phyloP scores from a whole-genome alignment of 53 echinoderm and acorn worm species.

The Crossaster papposus region DNA sequence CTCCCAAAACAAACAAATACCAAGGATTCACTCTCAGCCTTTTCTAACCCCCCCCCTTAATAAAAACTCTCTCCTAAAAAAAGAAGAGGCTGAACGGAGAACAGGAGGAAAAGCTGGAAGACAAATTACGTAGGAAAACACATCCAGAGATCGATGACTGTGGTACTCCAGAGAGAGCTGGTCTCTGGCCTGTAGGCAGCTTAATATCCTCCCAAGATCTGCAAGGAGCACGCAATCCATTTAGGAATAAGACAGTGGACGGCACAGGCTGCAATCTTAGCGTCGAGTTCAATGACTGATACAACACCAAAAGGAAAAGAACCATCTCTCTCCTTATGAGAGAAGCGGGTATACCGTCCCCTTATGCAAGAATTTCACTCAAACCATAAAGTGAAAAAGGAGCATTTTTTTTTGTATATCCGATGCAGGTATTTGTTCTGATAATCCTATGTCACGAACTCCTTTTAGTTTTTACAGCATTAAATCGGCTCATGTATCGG shows the following conservation, averaged over 20 bases:
- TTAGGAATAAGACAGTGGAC: constrained; percentile 13
- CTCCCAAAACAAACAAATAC: not conserved
- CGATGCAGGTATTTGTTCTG: not conserved
- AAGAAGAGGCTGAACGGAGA: not conserved
- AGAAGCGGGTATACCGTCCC: not conserved
- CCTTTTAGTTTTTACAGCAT: not conserved
- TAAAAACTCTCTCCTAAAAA: not conserved
- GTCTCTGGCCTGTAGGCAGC: constrained; percentile 42
- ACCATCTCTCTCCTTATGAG: not conserved
- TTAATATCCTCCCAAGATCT: not conserved
- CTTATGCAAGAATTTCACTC: not conserved
- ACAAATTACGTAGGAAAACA: not conserved
- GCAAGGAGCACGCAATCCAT: constrained; percentile 49
- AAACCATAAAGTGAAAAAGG: not conserved
- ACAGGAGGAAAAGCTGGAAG: not conserved
- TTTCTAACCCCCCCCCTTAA: not conserved
- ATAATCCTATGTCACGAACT: constrained; percentile 19
- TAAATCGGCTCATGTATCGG: not conserved
- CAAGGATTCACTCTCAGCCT: not conserved
- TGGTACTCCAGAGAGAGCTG: constrained; percentile 21
- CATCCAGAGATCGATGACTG: constrained; percentile 16
- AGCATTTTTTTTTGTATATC: not conserved
- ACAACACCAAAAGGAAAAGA: not conserved
- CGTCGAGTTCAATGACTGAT: constrained; percentile 21
- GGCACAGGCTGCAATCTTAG: constrained; percentile 16